A percentile compares a stretch with the other conserved stretches of the same genome.
Evolutionary conservation across 2,888 invertebrate species (phyloP).

Genomic region (Patella depressa): DNA sequence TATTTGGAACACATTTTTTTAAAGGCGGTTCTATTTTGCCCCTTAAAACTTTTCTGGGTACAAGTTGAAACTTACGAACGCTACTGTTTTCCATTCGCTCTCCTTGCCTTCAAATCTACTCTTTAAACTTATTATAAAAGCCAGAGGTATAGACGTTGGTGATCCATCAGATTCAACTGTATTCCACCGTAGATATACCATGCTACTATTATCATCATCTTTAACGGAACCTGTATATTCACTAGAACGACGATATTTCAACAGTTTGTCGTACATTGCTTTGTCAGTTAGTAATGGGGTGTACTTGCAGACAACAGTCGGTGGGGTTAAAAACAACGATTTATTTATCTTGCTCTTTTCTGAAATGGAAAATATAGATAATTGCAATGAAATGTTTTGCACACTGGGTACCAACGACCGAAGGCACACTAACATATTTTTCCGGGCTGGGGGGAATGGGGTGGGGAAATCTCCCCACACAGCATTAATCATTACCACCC

Average conservation of each 20-base stretch:
- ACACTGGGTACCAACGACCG: too few species aligned
- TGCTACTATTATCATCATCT: not conserved
- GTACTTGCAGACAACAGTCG: slow-evolving; percentile 20
- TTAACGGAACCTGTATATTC: not conserved
- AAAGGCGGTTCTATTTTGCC: too few species aligned
- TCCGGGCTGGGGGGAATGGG: too few species aligned
- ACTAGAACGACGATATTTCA: not conserved
- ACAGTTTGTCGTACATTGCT: not conserved
- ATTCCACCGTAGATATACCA: slow-evolving; percentile 26
- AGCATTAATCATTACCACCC: too few species aligned
- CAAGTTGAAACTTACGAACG: not conserved
- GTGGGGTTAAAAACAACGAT: slow-evolving; percentile 3
- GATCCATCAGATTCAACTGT: slow-evolving; percentile 18
- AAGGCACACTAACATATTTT: too few species aligned
- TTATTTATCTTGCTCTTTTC: too few species aligned
- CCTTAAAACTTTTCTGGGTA: too few species aligned
- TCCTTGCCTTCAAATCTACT: not conserved
- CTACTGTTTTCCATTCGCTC: not conserved
- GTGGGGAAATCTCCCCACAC: too few species aligned
- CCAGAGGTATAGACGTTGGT: slow-evolving; percentile 20
- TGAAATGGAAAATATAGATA: too few species aligned
- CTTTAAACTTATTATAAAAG: slow-evolving; percentile 20
- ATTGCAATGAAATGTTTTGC: too few species aligned
- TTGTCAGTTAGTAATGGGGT: slow-evolving; percentile 9
- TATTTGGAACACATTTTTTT: too few species aligned